Conservation (phyloP, 2,888 invertebrate species). For the Pristionchus japonicus region DNA sequence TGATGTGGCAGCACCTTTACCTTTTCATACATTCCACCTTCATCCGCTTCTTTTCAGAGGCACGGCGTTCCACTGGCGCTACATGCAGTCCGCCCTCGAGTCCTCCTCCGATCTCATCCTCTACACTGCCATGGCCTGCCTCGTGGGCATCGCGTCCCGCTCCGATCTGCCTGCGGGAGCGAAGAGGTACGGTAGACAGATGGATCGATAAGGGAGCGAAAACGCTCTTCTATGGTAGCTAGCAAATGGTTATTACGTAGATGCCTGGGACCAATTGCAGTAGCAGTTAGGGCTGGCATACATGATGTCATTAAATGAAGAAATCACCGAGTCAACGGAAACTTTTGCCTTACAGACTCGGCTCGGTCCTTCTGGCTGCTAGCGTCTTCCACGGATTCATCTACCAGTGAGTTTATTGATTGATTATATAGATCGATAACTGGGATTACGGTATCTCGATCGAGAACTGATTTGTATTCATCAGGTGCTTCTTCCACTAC, state of each 20-base stretch:
- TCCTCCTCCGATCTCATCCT: constrained; percentile 89
- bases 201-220: no score
- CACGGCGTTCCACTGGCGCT: constrained; percentile 97
- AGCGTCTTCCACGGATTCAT: constrained; percentile 65
- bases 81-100: constrained; percentile 93
- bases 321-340: no score
- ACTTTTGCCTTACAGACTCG: constrained; percentile 54
- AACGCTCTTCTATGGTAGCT: not conserved
- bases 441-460: no score
- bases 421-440: not conserved
- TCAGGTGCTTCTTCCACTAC: constrained; percentile 50
- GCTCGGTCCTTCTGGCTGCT: constrained; percentile 57
- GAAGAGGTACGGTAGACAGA: constrained; percentile 30
- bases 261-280: constrained; percentile 49
- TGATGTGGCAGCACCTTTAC: no score
- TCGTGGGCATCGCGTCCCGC: constrained; percentile 59
- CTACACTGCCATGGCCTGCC: constrained; percentile 66
- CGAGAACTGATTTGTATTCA: no score
- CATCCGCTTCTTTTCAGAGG: constrained; percentile 80
- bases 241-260: constrained; percentile 42
- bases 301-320: not conserved
- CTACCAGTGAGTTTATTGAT: constrained; percentile 59
- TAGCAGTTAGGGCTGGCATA: no score
- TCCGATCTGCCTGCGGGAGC: constrained; percentile 50
- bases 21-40: not conserved